A percentile compares a stretch with the other conserved stretches of the same genome.
Conservation (phyloP, 2,113 vertebrate genomes). For the Phalacrocorax carbo region DNA sequence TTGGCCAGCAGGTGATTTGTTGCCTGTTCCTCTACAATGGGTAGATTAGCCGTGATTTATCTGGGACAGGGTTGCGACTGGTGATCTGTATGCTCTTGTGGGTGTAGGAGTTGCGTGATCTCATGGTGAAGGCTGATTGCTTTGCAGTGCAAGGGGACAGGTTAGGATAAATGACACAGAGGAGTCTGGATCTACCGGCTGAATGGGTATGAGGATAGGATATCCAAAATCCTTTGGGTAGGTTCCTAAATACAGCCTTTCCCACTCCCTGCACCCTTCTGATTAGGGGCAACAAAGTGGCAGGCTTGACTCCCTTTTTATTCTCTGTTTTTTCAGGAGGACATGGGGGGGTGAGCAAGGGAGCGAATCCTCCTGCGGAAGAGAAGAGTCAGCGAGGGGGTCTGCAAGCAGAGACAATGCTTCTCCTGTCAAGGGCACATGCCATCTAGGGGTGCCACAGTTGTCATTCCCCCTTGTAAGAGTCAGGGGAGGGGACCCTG, state of each 20-base stretch:
- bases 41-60: not conserved
- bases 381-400: not conserved
- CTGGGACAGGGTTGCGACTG: not conserved
- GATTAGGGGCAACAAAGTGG: not conserved
- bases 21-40: not conserved
- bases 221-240: not conserved
- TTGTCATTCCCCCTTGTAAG: not conserved
- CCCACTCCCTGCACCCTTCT: not conserved
- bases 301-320: not conserved
- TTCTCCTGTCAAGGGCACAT: not conserved
- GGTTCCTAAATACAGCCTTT: not conserved
- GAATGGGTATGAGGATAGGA: not conserved
- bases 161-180: not conserved
- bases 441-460: not conserved
- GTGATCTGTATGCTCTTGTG: not conserved
- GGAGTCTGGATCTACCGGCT: not conserved
- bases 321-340: not conserved
- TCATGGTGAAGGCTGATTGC: not conserved
- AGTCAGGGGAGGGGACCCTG: not conserved
- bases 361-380: not conserved
- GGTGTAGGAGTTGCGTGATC: not conserved
- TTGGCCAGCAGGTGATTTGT: not conserved
- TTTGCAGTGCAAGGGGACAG: not conserved
- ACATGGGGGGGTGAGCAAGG: not conserved
- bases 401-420: not conserved